Conservation (phyloP, 2,113 vertebrate genomes). For the Oncorhynchus mykiss region DNA sequence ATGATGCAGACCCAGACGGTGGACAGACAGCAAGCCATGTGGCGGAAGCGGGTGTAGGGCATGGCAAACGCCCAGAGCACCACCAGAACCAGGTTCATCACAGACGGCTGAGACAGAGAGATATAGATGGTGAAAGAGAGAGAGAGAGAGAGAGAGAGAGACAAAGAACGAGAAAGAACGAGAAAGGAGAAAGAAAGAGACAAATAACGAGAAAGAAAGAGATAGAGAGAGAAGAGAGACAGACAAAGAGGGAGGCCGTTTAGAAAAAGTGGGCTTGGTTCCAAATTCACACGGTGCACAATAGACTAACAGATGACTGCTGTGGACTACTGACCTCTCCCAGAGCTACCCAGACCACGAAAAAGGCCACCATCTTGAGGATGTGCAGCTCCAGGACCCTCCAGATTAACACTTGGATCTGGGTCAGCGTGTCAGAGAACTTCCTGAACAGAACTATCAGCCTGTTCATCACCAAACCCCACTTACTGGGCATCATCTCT, state of each 20-base stretch:
- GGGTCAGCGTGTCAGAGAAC: constrained; percentile 77
- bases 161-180: too few relatives aligned
- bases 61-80: constrained; percentile 88
- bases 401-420: constrained; percentile 77
- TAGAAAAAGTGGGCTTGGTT: background rate
- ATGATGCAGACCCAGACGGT: constrained; percentile 92
- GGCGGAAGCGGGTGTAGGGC: constrained; percentile 88
- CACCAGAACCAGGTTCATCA: constrained; percentile 92
- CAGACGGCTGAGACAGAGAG: constrained; percentile 76
- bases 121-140: background rate
- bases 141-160: background rate
- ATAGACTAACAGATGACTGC: background rate
- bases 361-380: constrained; percentile 88
- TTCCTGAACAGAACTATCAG: constrained; percentile 82
- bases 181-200: too few relatives aligned
- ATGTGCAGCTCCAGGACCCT: constrained; percentile 90
- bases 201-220: too few relatives aligned
- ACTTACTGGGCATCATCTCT: constrained; percentile 78
- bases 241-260: too few relatives aligned
- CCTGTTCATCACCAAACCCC: constrained; percentile 91
- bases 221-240: background rate
- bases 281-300: background rate
- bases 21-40: constrained; percentile 92
- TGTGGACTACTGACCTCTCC: constrained; percentile 78
- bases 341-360: constrained; percentile 90